Percentiles rank a stretch among this genome's conserved stretches.
These are phyloP conservation scores for Caiman crocodilus DNA, from an alignment of 2,797 vertebrate species.

Conservation along the genomic window DNA sequence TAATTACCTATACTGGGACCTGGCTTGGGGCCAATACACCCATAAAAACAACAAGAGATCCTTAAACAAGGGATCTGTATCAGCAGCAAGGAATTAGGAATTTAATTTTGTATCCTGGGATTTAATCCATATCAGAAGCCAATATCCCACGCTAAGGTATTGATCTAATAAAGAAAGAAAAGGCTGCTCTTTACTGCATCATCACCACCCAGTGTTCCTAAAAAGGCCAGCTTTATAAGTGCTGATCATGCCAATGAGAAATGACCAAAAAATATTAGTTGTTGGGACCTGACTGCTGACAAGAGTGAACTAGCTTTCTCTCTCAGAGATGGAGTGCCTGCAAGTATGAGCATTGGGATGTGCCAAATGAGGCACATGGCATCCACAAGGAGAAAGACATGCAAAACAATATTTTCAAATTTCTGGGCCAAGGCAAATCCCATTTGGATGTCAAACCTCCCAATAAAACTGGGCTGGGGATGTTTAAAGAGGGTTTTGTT, in stretches of 20 bases:
- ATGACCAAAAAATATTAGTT: not conserved
- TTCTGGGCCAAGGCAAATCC: not conserved
- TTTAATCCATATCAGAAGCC: not conserved
- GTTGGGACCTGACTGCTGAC: not conserved
- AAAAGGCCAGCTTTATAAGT: not conserved
- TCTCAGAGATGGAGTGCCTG: not conserved
- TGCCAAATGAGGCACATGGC: not conserved
- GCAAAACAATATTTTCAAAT: not conserved
- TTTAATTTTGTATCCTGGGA: not conserved
- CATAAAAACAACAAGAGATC: not conserved
- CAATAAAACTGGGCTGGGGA: fast-evolving
- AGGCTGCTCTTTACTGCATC: not conserved
- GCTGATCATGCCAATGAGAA: not conserved
- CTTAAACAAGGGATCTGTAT: not conserved
- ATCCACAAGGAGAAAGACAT: not conserved
- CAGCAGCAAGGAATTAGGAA: not conserved
- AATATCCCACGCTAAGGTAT: not conserved
- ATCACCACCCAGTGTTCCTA: not conserved
- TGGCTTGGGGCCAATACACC: not conserved
- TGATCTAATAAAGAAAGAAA: not conserved
- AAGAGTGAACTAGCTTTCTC: not conserved
- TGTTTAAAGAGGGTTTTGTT: not conserved
- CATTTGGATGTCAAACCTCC: not conserved
- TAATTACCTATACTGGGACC: no score
- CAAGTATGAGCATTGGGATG: not conserved